Percentiles rank a stretch among this genome's conserved stretches.
Evolutionary conservation across 2,888 invertebrate genomes (phyloP).

Genomic region (Pocota personata): DNA sequence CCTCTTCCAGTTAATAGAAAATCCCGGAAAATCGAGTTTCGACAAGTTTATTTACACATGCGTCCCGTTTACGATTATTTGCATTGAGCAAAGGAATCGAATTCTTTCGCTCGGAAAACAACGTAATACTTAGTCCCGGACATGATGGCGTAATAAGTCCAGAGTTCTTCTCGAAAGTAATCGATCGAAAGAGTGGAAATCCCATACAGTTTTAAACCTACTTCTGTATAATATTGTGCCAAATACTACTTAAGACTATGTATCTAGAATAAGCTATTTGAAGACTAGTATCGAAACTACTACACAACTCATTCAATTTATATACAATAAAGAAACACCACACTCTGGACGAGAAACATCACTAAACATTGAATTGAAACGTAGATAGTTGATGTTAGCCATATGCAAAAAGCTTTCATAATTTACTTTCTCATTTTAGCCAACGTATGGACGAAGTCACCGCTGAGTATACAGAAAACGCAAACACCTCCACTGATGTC

Average conservation of each 20-base stretch:
- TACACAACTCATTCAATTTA: neutral
- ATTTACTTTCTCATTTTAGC: constrained; percentile 24
- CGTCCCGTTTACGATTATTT: too few relatives aligned
- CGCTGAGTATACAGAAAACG: neutral
- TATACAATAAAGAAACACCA: neutral
- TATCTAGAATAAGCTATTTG: neutral
- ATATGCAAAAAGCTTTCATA: neutral
- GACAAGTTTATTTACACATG: too few relatives aligned
- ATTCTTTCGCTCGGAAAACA: constrained; percentile 90
- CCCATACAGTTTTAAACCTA: constrained; percentile 73
- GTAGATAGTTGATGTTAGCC: neutral
- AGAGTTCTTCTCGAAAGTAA: constrained; percentile 87
- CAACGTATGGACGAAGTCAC: constrained; percentile 23
- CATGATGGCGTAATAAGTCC: constrained; percentile 86
- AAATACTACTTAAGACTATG: neutral
- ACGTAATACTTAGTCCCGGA: constrained; percentile 89
- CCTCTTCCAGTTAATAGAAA: too few relatives aligned
- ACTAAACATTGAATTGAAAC: neutral
- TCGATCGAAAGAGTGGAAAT: constrained; percentile 79
- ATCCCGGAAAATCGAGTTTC: too few relatives aligned
- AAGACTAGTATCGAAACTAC: neutral
- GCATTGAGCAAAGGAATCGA: constrained; percentile 86
- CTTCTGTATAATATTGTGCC: neutral
- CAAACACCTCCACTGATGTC: neutral
- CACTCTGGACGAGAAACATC: neutral